These are phyloP conservation scores for Acyrthosiphon pisum DNA, from an alignment of 1,140 invertebrate species.

Conservation along the genomic window DNA sequence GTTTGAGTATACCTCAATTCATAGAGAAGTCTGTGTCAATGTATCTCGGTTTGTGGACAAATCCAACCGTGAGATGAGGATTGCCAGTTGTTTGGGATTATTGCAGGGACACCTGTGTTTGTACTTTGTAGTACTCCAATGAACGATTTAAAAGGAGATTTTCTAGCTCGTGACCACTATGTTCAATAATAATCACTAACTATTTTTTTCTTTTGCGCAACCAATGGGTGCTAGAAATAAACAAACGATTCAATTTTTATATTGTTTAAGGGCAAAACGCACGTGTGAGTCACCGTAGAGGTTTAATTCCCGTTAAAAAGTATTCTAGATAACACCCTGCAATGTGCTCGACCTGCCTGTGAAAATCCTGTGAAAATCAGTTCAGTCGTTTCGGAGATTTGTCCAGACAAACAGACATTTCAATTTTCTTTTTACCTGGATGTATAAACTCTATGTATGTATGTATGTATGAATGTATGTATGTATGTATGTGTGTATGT, in stretches of 20 bases:
- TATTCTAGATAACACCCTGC: not conserved
- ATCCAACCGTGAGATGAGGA: too few relatives aligned
- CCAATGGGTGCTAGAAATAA: not conserved
- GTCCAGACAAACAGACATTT: not conserved
- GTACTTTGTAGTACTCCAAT: too few relatives aligned
- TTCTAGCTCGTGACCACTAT: not conserved
- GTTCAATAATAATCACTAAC: not conserved
- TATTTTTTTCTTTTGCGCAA: not conserved
- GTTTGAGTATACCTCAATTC: too few relatives aligned
- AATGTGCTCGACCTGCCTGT: not conserved
- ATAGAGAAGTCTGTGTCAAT: too few relatives aligned
- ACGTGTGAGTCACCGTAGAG: too few relatives aligned
- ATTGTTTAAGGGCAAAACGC: not conserved
- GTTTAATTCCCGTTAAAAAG: not conserved
- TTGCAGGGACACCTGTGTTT: too few relatives aligned
- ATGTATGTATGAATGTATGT: too few relatives aligned
- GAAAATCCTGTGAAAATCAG: not conserved
- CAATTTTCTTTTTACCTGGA: not conserved
- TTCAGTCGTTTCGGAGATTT: not conserved
- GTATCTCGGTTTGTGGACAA: too few relatives aligned
- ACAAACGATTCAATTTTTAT: not conserved
- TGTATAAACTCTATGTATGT: too few relatives aligned
- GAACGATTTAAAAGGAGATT: not conserved
- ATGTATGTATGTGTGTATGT: too few relatives aligned
- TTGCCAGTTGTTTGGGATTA: too few relatives aligned